Evolutionary conservation across 2,113 vertebrate species (phyloP), one percentile per base, ranked within the genome.

Genomic region (Mus spicilegus): DNA sequence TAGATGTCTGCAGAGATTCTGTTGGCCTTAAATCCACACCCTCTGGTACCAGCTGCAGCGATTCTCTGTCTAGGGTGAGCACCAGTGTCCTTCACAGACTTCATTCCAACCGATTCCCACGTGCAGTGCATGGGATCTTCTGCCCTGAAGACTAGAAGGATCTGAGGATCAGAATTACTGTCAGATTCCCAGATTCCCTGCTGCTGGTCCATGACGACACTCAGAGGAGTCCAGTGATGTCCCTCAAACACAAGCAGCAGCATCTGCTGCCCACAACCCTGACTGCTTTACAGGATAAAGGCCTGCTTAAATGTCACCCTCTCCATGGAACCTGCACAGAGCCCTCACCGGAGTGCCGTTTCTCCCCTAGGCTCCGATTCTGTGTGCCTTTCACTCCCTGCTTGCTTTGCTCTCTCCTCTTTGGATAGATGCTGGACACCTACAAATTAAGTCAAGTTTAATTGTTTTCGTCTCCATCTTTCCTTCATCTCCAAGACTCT

Each of bases 271-370:
- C 3, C 4, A 24, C 85, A 78, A 65, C 20, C 16, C 30, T 69
- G n/a, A 1, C 3, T 24, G 17, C 56, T 54, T 46, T 42, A 42
- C 0, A 5, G 69, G 80, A 12, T 5, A 1, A 54, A 22, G 13
- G 67, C 91, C 76, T 87, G 46, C 72, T 80, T 89, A 89, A 95
- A 95, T 94, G 91, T 95, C 95, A 96, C 69, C 96, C 91, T 95
- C 78, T 94, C 86, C 72, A 72, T 0, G 22, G 93, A 87, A 61
- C 61, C n/a, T 36, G 91, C 67, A 69, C 22, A 80, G 92, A 95
- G 77, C 42, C 56, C 33, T 88, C 90, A 88, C 72, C 63, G 73
- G 42, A 92, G 80, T 5, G 22, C 4, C 42, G 19, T 51, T 86
- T 80, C 78, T 73, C 49, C 69, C 14, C 82, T 70, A 58, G 12